Base-by-base conservation (phyloP, 2,113 vertebrate species). In the Pelecanus crispus region DNA sequence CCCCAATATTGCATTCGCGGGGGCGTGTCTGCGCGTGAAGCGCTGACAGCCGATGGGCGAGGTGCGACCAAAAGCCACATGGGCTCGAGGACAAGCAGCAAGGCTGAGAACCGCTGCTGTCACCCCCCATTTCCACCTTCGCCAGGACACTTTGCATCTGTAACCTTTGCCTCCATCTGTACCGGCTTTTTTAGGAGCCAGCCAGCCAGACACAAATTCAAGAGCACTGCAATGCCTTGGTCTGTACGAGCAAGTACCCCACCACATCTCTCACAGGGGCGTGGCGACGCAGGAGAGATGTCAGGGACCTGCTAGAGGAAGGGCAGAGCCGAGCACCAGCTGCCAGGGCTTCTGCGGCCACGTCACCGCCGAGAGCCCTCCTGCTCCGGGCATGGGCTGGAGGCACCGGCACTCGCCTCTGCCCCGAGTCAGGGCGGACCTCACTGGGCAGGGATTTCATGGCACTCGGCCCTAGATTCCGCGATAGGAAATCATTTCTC, bases 1-100 rank as follows among this genome's bases (percentile, higher is more conserved):
- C 31, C 34, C 44, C 61, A 15, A 0, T 8, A 3, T 8, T 2
- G 1, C 40, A 1, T 3, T 5, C 4, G 2, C 0, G 4, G 24
- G 24, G 42, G 4, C 6, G 26, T 6, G 13, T 5, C 66, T 56
- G 59, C 22, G 50, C 2, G 0, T 6, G 61, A 32, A 0, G 9
- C 21, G 49, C 49, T 52, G 74, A 15, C 56, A 21, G 73, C 26
- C 21, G 53, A 28, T 66, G 3, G 56, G 26, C 1, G 24, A 56
- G 47, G 17, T 10, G 68, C 5, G 2, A 26, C 40, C 53, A 19
- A 29, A 38, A 45, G 59, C 40, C 52, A 20, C 7, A 0, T 2
- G 7, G 13, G 12, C 70, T 32, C 3, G 1, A 28, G 2, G 9
- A 32, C 17, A 19, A 44, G 38, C 9, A 12, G 59, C 5, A 1